Evolutionary conservation across 2,797 vertebrate species (phyloP).

Genomic region (Phrynocephalus vlangalii): DNA sequence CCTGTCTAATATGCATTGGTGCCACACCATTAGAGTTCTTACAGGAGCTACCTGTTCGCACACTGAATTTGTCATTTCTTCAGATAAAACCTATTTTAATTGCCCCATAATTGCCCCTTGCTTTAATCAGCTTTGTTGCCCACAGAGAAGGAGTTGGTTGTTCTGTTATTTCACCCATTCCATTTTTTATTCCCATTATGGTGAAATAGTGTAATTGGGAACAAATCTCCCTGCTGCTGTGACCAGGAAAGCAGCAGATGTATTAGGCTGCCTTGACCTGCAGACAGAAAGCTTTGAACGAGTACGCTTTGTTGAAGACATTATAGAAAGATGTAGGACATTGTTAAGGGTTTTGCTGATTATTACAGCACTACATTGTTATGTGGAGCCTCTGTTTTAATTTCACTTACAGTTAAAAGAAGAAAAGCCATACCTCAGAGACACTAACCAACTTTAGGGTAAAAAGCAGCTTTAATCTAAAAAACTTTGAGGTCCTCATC

Average conservation of each 20-base stretch:
- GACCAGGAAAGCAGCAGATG: neutral
- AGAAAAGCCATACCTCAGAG: neutral
- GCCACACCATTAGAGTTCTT: neutral
- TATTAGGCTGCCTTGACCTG: neutral
- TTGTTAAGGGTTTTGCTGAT: neutral
- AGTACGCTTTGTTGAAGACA: neutral
- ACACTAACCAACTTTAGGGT: neutral
- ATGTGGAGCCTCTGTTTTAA: neutral
- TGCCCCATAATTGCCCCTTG: neutral
- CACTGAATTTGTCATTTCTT: neutral
- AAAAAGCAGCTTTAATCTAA: neutral
- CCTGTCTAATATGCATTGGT: neutral
- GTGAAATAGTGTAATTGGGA: neutral
- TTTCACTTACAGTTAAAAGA: neutral
- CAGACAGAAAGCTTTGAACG: neutral
- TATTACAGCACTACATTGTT: neutral
- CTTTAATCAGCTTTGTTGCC: neutral
- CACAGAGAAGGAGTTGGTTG: neutral
- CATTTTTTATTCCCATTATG: neutral
- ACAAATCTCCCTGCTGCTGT: neutral
- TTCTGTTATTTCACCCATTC: neutral
- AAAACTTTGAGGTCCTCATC: neutral
- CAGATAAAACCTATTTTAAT: neutral
- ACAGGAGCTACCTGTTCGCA: neutral
- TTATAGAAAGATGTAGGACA: neutral